Percentiles rank a stretch among this genome's conserved stretches.
These are phyloP conservation scores for Drosophila mulleri DNA, from an alignment of 2,888 invertebrate genomes.

Conservation along the genomic window DNA sequence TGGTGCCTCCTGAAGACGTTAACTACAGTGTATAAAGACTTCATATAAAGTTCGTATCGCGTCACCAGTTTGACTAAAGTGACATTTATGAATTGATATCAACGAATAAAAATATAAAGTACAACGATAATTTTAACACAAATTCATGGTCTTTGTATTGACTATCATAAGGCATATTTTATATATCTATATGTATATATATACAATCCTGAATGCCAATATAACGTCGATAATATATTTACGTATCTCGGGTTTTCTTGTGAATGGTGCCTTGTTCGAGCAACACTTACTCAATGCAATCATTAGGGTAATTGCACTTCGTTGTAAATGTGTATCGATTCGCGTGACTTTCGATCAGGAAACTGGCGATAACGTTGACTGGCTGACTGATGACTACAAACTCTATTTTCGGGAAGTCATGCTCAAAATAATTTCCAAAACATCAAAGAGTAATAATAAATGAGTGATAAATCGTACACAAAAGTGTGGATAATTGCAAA, in stretches of 20 bases:
- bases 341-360: slow-evolving; percentile 53
- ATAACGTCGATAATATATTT: not conserved
- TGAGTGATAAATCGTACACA: slow-evolving; percentile 36
- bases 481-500: slow-evolving; percentile 53
- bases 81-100: slow-evolving; percentile 15
- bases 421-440: slow-evolving; percentile 40
- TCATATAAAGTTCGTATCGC: not conserved
- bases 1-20: too few species aligned
- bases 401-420: slow-evolving; percentile 66
- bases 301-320: slow-evolving; percentile 17
- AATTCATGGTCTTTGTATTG: too few species aligned
- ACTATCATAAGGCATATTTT: too few species aligned
- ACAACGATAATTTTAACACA: too few species aligned
- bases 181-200: not conserved
- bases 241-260: not conserved
- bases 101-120: not conserved
- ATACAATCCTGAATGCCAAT: not conserved
- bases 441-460: slow-evolving; percentile 25
- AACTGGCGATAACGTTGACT: slow-evolving; percentile 30
- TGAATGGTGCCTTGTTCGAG: not conserved
- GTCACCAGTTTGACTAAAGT: slow-evolving; percentile 1
- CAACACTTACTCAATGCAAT: slow-evolving; percentile 9
- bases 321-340: slow-evolving; percentile 26
- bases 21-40: not conserved
- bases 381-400: slow-evolving; percentile 39